Conservation (phyloP, 2,888 invertebrate species). For the Crioceris asparagi region DNA sequence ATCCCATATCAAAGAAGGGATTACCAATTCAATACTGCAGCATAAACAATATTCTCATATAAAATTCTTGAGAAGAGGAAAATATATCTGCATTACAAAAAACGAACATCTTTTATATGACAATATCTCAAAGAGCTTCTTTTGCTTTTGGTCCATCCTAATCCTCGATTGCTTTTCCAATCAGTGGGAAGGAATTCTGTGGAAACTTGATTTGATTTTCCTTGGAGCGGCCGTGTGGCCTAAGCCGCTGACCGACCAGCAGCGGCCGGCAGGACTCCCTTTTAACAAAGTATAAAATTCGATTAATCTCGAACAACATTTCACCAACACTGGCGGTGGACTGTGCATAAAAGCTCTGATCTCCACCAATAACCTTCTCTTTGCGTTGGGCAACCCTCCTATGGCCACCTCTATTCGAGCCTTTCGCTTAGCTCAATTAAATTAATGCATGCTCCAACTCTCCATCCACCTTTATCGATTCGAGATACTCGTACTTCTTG, state of each 20-base stretch:
- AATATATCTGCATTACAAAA: constrained; percentile 21
- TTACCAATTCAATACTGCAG: too few species aligned
- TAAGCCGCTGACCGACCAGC: constrained; percentile 29
- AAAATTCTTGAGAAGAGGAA: too few species aligned
- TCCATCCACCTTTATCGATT: constrained; percentile 26
- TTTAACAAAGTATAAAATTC: constrained; percentile 33
- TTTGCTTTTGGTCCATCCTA: not conserved
- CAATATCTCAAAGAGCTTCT: constrained; percentile 12
- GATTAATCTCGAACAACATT: constrained; percentile 32
- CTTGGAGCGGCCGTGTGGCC: constrained; percentile 21
- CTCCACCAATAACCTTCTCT: constrained; percentile 26
- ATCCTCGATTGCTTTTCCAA: constrained; percentile 23
- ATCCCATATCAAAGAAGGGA: too few species aligned
- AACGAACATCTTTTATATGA: constrained; percentile 20
- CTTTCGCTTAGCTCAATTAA: constrained; percentile 33
- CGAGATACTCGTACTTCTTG: too few species aligned
- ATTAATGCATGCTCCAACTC: constrained; percentile 31
- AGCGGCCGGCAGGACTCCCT: constrained; percentile 25
- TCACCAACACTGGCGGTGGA: constrained; percentile 25
- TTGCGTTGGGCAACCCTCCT: constrained; percentile 11
- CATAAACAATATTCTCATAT: too few species aligned
- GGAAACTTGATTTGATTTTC: constrained; percentile 26
- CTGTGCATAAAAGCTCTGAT: constrained; percentile 29
- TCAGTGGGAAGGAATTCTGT: constrained; percentile 24
- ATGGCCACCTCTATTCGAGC: too few species aligned